Evolutionary conservation across 2,888 invertebrate species (phyloP).

Genomic region (Cremastinae sp.): DNA sequence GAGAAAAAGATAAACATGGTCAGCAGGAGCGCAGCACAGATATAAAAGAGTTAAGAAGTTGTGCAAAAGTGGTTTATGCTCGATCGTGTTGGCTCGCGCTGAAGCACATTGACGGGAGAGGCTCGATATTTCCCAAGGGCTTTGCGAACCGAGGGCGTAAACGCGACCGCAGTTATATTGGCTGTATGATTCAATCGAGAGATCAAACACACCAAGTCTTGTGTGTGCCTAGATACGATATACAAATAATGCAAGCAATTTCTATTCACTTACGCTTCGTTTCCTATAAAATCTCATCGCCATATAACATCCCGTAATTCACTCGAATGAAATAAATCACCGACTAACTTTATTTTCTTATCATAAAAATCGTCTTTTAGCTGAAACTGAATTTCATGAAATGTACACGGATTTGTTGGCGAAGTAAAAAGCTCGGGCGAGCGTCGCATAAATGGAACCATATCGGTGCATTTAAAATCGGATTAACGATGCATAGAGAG

Average conservation of each 20-base stretch:
- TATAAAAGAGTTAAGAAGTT: constrained; percentile 56
- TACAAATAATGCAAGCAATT: too few relatives aligned
- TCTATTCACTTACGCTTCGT: too few relatives aligned
- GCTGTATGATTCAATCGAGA: constrained; percentile 72
- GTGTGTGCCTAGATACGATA: constrained; percentile 16
- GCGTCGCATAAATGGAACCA: constrained; percentile 13
- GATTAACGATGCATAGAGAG: constrained; percentile 48
- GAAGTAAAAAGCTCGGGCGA: constrained; percentile 27
- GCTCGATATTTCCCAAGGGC: constrained; percentile 70
- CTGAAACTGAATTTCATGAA: constrained; percentile 14
- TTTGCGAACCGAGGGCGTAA: constrained; percentile 64
- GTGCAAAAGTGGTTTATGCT: constrained; percentile 48
- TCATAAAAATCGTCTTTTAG: too few relatives aligned
- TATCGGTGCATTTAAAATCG: constrained; percentile 35
- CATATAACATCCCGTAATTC: too few relatives aligned
- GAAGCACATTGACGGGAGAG: constrained; percentile 60
- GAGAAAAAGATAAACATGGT: constrained; percentile 13
- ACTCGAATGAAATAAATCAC: too few relatives aligned
- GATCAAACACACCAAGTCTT: constrained; percentile 68
- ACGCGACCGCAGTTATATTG: constrained; percentile 73
- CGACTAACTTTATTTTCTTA: too few relatives aligned
- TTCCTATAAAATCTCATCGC: too few relatives aligned
- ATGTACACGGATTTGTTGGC: constrained; percentile 15
- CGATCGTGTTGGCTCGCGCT: constrained; percentile 49
- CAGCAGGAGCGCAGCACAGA: constrained; percentile 41